Evolutionary conservation across 2,888 invertebrate species (phyloP).

Genomic region (Craniophora ligustri): DNA sequence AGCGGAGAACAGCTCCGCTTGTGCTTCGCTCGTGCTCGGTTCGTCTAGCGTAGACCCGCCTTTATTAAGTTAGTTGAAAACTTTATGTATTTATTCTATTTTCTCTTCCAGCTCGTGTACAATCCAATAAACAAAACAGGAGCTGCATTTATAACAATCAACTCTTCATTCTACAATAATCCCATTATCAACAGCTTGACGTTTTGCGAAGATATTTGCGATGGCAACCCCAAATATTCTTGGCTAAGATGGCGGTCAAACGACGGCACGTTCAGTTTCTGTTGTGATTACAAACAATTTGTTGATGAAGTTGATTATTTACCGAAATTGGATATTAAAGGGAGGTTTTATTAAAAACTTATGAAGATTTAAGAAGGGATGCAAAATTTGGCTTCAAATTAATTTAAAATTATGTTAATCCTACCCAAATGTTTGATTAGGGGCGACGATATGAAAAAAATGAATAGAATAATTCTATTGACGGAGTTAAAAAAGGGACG

Average conservation of each 20-base stretch:
- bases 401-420: no score
- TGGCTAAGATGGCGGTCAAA: conserved; percentile 78
- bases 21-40: no score
- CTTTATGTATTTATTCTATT: no score
- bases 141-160: conserved; percentile 74
- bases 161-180: conserved; percentile 73
- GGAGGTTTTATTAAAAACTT: conserved; percentile 36
- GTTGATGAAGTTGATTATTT: conserved; percentile 54
- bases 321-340: conserved; percentile 58
- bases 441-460: no score
- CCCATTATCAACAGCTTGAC: conserved; percentile 56
- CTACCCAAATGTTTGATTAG: no score
- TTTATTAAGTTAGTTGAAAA: no score
- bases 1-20: no score
- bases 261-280: conserved; percentile 79
- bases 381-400: no score
- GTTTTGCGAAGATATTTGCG: conserved; percentile 76
- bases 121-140: conserved; percentile 65
- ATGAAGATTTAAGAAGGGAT: no score
- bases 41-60: no score
- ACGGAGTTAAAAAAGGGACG: no score
- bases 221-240: conserved; percentile 56
- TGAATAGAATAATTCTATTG: no score
- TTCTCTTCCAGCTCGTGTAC: conserved; percentile 72
- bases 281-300: conserved; percentile 75